phyloP scores from a whole-genome alignment of 1,140 invertebrate species.

The Choristoneura fumiferana region DNA sequence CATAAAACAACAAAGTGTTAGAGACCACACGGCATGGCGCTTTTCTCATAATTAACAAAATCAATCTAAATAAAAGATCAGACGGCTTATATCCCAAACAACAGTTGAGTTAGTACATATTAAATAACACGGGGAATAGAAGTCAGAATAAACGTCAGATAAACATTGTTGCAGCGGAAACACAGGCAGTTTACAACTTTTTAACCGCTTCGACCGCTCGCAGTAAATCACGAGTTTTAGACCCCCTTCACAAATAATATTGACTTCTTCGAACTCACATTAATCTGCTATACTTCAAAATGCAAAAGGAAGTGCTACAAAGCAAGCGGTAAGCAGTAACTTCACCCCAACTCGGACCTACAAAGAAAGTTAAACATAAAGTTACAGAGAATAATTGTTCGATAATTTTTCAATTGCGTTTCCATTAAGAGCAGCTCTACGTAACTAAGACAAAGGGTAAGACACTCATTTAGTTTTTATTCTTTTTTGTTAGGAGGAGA shows the following conservation, averaged over 20 bases:
- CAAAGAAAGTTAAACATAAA: too few relatives aligned
- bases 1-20: too few relatives aligned
- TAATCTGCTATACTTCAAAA: conserved; percentile 74
- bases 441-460: background rate
- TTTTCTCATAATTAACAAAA: too few relatives aligned
- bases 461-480: conserved; percentile 20
- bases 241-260: conserved; percentile 73
- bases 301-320: conserved; percentile 61
- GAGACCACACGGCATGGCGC: too few relatives aligned
- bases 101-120: background rate
- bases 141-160: conserved; percentile 35
- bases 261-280: conserved; percentile 74
- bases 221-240: conserved; percentile 71
- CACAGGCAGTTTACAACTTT: conserved; percentile 75
- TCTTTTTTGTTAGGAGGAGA: conserved; percentile 29
- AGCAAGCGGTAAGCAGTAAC: conserved; percentile 19
- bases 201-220: conserved; percentile 62
- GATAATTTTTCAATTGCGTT: conserved; percentile 7
- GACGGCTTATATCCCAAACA: too few relatives aligned
- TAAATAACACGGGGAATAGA: background rate
- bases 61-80: too few relatives aligned
- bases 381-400: background rate
- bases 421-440: conserved; percentile 8
- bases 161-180: conserved; percentile 67
- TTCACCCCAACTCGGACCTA: background rate